Conservation (phyloP, 2,888 invertebrate genomes). For the Sarcophaga variegata region DNA sequence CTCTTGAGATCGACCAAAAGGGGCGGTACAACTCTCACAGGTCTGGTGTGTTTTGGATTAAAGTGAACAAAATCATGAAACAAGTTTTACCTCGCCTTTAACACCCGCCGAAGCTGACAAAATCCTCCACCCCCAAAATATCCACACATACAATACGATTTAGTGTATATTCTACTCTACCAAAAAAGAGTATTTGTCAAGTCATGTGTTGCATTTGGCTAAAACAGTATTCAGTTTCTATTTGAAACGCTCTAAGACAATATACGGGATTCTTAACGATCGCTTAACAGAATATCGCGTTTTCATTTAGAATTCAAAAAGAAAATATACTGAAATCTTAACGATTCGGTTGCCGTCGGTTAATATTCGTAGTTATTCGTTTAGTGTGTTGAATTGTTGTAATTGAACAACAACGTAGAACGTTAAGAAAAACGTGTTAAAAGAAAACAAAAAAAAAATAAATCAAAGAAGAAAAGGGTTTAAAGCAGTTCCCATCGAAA, state of each 20-base stretch:
- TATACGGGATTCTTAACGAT: conserved; percentile 63
- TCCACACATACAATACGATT: conserved; percentile 22
- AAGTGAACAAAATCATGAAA: conserved; percentile 34
- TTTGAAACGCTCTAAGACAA: conserved; percentile 69
- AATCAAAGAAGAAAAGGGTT: conserved; percentile 47
- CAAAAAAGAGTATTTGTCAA: conserved; percentile 57
- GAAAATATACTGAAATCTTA: not conserved
- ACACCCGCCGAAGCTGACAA: conserved; percentile 48
- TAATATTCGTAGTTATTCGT: conserved; percentile 58
- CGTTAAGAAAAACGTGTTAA: not conserved
- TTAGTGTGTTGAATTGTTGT: not conserved
- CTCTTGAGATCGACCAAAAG: conserved; percentile 15
- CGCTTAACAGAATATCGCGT: conserved; percentile 51
- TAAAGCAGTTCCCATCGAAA: conserved; percentile 11
- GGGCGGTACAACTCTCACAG: conserved; percentile 58
- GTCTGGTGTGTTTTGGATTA: not conserved
- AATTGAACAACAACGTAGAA: not conserved
- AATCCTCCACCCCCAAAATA: conserved; percentile 34
- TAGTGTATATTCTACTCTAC: conserved; percentile 22
- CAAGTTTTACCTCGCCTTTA: conserved; percentile 53
- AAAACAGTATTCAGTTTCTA: conserved; percentile 66
- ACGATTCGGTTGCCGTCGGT: conserved; percentile 67
- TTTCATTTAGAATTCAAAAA: conserved; percentile 49
- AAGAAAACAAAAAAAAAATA: not conserved
- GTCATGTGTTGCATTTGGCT: conserved; percentile 62